Evolutionary conservation across 2,797 vertebrate genomes (phyloP), one percentile per base, ranked within the genome.

Genomic region (Lepilemur septentrionalis): DNA sequence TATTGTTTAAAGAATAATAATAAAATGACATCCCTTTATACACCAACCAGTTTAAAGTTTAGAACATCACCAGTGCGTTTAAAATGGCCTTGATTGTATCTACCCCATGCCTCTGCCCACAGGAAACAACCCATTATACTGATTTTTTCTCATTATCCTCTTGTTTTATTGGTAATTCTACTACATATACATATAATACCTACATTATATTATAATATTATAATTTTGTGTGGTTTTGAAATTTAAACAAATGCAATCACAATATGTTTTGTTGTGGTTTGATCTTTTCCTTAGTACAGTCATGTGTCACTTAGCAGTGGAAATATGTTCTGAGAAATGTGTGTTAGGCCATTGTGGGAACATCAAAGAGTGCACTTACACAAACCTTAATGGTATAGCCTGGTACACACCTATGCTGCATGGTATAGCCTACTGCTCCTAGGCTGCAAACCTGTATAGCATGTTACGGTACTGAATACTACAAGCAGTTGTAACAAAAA

Each of bases 91-190:
- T 65, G 32, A 61, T 46, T 87, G 3, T 25, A 35, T 48, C 22
- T 2, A 20, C 9, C 28, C 55, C 11, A 8, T 28, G 0, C 8
- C 7, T 5, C 22, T 3, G 13, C 12, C 41, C 32, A 4, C 4
- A 30, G 23, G 41, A 10, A 83, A 95, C 72, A 48, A 23, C 1
- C 4, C 10, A 59, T 12, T 57, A 43, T 52, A 7, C 11, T 78
- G 12, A 3, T 5, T 55, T 82, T 78, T 90, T 61, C 78, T 41
- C 63, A 86, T 55, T 38, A 30, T 43, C 4, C 4, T 15, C 14
- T 59, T 35, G 28, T 23, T 80, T 63, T 59, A 8, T 59, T 30
- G 52, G 30, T 46, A 43, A 38, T 94, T 83, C 28, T 72, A 12
- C 20, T 10, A 72, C 22, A 52, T 0, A 15, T 61, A 41, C 35